These are phyloP conservation scores for Tridacna crocea DNA, from an alignment of 2,888 invertebrate species.

Conservation along the genomic window DNA sequence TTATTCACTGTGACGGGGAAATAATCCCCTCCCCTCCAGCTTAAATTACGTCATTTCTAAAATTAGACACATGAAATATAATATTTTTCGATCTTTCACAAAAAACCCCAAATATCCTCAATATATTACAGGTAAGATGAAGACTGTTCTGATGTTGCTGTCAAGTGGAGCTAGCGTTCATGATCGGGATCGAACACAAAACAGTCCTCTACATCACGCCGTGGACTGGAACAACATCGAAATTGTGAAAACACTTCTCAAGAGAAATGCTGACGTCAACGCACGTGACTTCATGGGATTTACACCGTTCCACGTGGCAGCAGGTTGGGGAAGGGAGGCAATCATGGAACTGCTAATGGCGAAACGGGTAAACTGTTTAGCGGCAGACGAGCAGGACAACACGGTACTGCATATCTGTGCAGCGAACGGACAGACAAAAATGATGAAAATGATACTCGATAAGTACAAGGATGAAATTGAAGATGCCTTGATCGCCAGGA, in stretches of 20 bases:
- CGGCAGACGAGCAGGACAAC: constrained; percentile 56
- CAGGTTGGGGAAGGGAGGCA: constrained; percentile 62
- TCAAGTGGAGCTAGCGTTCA: constrained; percentile 56
- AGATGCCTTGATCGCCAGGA: constrained; percentile 48
- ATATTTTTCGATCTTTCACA: too few species aligned
- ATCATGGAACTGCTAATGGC: constrained; percentile 49
- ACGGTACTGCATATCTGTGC: constrained; percentile 58
- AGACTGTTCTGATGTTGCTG: constrained; percentile 52
- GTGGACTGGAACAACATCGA: constrained; percentile 64
- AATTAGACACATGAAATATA: too few species aligned
- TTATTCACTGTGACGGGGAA: too few species aligned
- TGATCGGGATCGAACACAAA: constrained; percentile 57
- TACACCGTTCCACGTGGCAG: constrained; percentile 60
- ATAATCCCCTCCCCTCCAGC: too few species aligned
- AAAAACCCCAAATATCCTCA: too few species aligned
- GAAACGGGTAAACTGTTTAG: constrained; percentile 37
- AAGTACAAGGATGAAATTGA: constrained; percentile 53
- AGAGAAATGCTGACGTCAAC: constrained; percentile 61
- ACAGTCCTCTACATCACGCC: constrained; percentile 60
- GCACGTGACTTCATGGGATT: constrained; percentile 56
- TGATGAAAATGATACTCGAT: constrained; percentile 52
- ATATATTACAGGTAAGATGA: constrained; percentile 46
- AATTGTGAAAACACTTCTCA: constrained; percentile 55
- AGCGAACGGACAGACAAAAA: constrained; percentile 55
- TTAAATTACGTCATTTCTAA: too few species aligned